Evolutionary conservation across 2,888 invertebrate species (phyloP), one percentile per base, ranked within the genome.

Genomic region (Drosophila antonietae): DNA sequence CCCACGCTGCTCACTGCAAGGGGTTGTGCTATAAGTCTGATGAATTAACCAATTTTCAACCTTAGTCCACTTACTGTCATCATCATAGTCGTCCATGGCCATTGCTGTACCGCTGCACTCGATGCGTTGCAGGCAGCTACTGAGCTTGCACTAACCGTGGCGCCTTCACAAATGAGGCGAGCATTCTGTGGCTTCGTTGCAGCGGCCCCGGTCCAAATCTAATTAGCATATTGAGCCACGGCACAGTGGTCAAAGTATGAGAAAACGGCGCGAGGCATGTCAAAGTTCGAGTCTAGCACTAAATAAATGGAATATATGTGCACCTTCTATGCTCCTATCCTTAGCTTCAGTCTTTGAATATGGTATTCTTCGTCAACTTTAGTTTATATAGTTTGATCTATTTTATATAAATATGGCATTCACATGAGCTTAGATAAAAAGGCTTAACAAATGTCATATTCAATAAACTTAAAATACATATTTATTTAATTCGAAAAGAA

Each of bases 21-120:
- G 28, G 18, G 9, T 12, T 28, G 14, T 23, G 8, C 33, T 20
- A 15, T 9, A 18, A 43, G 39, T 28, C 39, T 18, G 39, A 39
- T n/a, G 14, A 41, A 23, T 46, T 4, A 31, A 10, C 20, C 28
- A 12, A 12, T 41, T 18, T 18, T 4, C 12, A 7, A 28, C 18
- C 2, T 8, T 20, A 47, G 20, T 35, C n/a, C 44, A 61, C 77
- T 80, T 79, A 91, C 91, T 80, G 69, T 90, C 90, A 71, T 91
- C 92, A n/a, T 91, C 91, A 68, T 91, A 91, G 77, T 91, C 91
- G 62, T 91, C 90, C 91, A 91, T 91, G 59, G 76, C 82, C 80
- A 88, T 87, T 44, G 68, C 51, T 46, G 23, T 35, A 10, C 12
- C 55, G 55, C 80, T 75, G 75, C 55, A 46, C 59, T 41, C 58